A percentile compares a stretch with the other conserved stretches of the same genome.
Conservation (phyloP, 2,888 invertebrate species). For the Zhuqinia jingwanae region DNA sequence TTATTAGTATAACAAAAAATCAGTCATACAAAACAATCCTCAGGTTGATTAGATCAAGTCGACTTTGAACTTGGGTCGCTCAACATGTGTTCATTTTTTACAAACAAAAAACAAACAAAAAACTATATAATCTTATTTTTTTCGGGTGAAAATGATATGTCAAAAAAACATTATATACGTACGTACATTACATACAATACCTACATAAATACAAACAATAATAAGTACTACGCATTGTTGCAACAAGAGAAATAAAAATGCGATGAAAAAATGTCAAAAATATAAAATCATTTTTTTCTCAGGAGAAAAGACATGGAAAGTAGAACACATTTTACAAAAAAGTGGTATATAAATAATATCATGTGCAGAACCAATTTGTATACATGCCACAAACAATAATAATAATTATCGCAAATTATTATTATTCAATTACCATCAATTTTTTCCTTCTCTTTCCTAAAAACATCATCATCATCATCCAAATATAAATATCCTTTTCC, state of each 20-base stretch:
- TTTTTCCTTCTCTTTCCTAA: no score
- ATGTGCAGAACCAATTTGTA: no score
- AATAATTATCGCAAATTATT: no score
- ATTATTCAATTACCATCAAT: background rate
- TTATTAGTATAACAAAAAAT: slow-evolving; percentile 33
- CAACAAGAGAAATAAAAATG: background rate
- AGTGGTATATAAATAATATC: no score
- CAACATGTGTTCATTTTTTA: slow-evolving; percentile 79
- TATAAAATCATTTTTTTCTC: no score
- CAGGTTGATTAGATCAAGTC: slow-evolving; percentile 78
- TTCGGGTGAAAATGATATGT: slow-evolving; percentile 41
- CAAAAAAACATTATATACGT: slow-evolving; percentile 44
- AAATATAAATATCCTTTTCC: no score
- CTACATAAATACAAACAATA: slow-evolving; percentile 21
- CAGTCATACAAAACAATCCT: slow-evolving; percentile 75
- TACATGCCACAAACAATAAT: no score
- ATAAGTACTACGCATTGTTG: slow-evolving; percentile 2
- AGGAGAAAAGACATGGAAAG: no score
- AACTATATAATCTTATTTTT: slow-evolving; percentile 57
- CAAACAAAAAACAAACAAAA: slow-evolving; percentile 51
- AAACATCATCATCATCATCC: no score
- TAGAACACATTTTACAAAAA: no score
- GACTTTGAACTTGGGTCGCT: slow-evolving; percentile 78
- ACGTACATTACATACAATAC: slow-evolving; percentile 41
- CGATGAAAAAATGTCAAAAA: slow-evolving; percentile 2